Conservation (phyloP, 1,140 invertebrate species). For the Drosophila leontia region DNA sequence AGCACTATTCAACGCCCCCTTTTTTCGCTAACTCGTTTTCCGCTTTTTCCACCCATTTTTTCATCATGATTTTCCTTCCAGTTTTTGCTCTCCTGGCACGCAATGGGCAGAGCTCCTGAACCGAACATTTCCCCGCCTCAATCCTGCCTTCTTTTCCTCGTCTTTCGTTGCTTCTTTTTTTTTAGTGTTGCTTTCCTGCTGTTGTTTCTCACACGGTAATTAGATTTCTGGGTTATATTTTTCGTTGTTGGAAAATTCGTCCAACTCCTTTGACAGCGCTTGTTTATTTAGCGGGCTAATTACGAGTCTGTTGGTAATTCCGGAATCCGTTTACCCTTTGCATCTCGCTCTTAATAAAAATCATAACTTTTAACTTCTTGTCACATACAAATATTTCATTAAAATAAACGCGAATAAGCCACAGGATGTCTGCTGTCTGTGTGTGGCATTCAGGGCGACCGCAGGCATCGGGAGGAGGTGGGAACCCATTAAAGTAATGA, state of each 20-base stretch:
- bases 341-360: conserved; percentile 45
- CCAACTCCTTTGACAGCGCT: conserved; percentile 52
- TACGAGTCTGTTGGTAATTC: conserved; percentile 42
- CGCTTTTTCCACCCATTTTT: conserved; percentile 22
- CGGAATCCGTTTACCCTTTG: conserved; percentile 25
- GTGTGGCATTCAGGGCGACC: conserved; percentile 18
- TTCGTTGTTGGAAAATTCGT: conserved; percentile 51
- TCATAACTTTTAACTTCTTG: conserved; percentile 54
- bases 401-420: conserved; percentile 53
- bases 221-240: conserved; percentile 82
- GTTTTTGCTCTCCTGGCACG: conserved; percentile 36
- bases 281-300: conserved; percentile 72
- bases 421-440: conserved; percentile 29
- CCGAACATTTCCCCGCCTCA: conserved; percentile 5
- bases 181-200: conserved; percentile 11
- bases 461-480: conserved; percentile 24
- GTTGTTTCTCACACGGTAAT: conserved; percentile 70
- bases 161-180: conserved; percentile 22
- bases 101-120: conserved; percentile 16
- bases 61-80: conserved; percentile 15
- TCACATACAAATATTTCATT: conserved; percentile 53
- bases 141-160: conserved; percentile 17
- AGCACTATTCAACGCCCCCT: conserved; percentile 53
- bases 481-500: conserved; percentile 79
- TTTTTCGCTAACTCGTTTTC: conserved; percentile 36